These are phyloP conservation scores for Galleria mellonella DNA, from an alignment of 1,140 invertebrate genomes.

Conservation along the genomic window DNA sequence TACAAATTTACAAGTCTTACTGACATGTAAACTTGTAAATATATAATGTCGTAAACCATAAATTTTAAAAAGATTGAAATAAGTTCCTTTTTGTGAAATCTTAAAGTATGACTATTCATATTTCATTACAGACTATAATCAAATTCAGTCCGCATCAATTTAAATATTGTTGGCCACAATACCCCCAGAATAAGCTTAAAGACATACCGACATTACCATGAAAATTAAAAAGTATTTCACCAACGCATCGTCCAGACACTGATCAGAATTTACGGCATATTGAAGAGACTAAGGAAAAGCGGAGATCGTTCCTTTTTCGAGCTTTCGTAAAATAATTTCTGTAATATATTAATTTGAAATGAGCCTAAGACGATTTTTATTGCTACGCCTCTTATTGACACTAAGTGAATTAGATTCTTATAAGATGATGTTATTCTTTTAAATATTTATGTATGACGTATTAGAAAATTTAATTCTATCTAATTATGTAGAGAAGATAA, in stretches of 20 bases:
- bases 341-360: constrained; percentile 53
- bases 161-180: constrained; percentile 10
- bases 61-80: too few relatives aligned
- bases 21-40: too few relatives aligned
- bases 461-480: too few relatives aligned
- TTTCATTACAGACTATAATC: background rate
- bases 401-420: constrained; percentile 34
- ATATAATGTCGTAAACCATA: too few relatives aligned
- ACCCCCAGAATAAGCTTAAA: constrained; percentile 4
- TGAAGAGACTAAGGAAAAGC: constrained; percentile 38
- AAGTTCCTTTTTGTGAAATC: too few relatives aligned
- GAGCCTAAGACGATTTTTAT: constrained; percentile 50
- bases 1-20: too few relatives aligned
- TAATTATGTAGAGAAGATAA: too few relatives aligned
- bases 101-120: too few relatives aligned
- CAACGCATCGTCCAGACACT: constrained; percentile 25
- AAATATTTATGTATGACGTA: too few relatives aligned
- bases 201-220: constrained; percentile 18
- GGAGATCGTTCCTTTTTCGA: constrained; percentile 35
- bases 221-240: constrained; percentile 28
- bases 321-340: constrained; percentile 32
- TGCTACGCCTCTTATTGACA: constrained; percentile 18
- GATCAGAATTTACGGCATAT: constrained; percentile 52
- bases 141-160: constrained; percentile 8
- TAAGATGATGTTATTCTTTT: constrained; percentile 13